Evolutionary conservation across 2,113 vertebrate species (phyloP).

Genomic region (Plecturocebus donacophilus): DNA sequence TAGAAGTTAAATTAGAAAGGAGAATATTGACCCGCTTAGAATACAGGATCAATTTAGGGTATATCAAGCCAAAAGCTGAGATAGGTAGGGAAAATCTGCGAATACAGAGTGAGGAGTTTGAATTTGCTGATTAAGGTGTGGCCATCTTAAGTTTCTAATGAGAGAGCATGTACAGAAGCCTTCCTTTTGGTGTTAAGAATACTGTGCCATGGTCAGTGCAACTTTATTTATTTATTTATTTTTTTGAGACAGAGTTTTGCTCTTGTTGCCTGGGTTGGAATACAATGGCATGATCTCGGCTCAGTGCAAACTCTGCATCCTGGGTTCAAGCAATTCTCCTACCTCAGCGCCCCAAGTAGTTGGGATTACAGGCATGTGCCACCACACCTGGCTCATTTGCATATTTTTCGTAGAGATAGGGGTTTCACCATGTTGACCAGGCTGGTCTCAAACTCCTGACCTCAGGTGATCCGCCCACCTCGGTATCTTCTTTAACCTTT

Average conservation of each 20-base stretch:
- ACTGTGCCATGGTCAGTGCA: neutral
- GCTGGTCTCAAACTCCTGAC: too few relatives aligned
- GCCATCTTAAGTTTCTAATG: neutral
- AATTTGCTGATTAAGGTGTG: neutral
- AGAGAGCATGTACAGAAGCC: neutral
- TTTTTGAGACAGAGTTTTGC: too few relatives aligned
- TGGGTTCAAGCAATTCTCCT: too few relatives aligned
- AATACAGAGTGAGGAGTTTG: neutral
- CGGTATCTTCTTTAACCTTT: constrained; percentile 11
- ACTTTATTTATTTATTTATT: neutral
- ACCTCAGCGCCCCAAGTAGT: too few relatives aligned
- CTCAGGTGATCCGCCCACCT: too few relatives aligned
- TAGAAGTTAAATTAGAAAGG: constrained; percentile 7
- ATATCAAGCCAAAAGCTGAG: neutral
- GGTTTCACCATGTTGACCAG: too few relatives aligned
- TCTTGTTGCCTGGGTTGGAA: too few relatives aligned
- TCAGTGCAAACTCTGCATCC: too few relatives aligned
- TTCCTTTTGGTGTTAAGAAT: neutral
- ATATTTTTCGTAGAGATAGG: too few relatives aligned
- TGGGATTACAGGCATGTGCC: too few relatives aligned
- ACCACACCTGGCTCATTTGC: too few relatives aligned
- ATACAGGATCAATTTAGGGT: neutral
- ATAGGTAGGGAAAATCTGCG: neutral
- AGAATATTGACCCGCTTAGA: neutral
- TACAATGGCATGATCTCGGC: too few relatives aligned